A percentile compares a stretch with the other conserved stretches of the same genome.
Evolutionary conservation across 92 coral and sea anemone genomes (phyloP).

Genomic region (Montipora capitata): DNA sequence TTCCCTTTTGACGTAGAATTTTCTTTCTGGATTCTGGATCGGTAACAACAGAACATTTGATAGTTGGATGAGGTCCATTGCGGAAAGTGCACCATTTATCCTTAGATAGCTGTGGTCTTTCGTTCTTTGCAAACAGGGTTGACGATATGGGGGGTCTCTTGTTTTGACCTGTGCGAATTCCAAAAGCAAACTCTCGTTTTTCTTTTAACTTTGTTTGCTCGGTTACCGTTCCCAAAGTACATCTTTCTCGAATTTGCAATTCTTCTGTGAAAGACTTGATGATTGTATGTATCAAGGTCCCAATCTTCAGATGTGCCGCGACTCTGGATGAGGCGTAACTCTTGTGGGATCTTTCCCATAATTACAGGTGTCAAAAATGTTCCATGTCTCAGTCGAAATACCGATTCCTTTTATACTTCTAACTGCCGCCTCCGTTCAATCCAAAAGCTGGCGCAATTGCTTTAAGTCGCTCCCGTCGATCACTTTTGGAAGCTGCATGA

Average conservation of each 20-base stretch:
- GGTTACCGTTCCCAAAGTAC: constrained; percentile 10
- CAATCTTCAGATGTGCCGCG: background rate
- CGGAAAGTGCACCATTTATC: constrained; percentile 33
- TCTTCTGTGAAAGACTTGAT: background rate
- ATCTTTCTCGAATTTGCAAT: constrained; percentile 18
- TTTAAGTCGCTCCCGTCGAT: background rate
- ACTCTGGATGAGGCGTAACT: background rate
- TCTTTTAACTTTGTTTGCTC: background rate
- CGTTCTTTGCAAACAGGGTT: background rate
- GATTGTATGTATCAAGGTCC: background rate
- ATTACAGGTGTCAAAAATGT: constrained; percentile 24
- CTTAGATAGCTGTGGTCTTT: background rate
- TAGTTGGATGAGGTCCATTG: constrained; percentile 13
- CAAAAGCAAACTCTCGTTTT: background rate
- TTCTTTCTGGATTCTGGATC: constrained; percentile 7
- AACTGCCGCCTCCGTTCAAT: constrained; percentile 24
- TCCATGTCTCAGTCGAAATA: constrained; percentile 42
- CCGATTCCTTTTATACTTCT: constrained; percentile 30
- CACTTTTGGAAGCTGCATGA: background rate
- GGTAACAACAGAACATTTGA: constrained; percentile 18
- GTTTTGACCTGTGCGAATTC: background rate
- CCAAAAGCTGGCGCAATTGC: constrained; percentile 22
- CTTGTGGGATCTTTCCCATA: background rate
- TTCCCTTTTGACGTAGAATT: constrained; percentile 35
- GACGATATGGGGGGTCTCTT: background rate